phyloP scores from a whole-genome alignment of 1,140 invertebrate genomes.

The Lordiphosa collinella region DNA sequence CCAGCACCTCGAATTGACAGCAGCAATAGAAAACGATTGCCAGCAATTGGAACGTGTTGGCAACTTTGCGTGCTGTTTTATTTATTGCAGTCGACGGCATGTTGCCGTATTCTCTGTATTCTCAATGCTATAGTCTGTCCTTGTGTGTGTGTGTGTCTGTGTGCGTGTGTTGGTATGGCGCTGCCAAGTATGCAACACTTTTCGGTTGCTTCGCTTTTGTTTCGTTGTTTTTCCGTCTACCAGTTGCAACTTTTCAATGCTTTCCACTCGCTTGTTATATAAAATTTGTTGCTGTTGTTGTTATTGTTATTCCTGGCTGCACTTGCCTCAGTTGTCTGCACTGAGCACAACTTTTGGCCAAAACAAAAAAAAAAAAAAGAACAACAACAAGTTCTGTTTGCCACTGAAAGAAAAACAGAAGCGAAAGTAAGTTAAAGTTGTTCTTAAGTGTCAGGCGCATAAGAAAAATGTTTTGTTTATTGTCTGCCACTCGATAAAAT shows the following conservation, averaged over 20 bases:
- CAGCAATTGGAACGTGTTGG: constrained; percentile 59
- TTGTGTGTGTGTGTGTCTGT: constrained; percentile 9
- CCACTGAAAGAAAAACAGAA: constrained; percentile 52
- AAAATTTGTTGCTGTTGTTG: constrained; percentile 13
- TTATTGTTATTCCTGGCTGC: constrained; percentile 6
- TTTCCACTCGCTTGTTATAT: constrained; percentile 10
- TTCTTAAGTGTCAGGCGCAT: constrained; percentile 34
- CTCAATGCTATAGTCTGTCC: constrained; percentile 1
- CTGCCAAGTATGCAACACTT: constrained; percentile 53
- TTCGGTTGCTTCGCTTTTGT: constrained; percentile 13
- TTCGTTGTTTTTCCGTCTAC: constrained; percentile 15
- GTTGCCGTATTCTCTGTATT: constrained; percentile 28
- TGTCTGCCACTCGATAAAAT: constrained; percentile 27
- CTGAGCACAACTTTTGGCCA: constrained; percentile 28
- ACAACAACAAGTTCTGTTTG: not conserved
- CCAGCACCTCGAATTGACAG: constrained; percentile 52
- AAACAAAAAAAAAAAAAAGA: constrained; percentile 1
- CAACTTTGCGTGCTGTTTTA: constrained; percentile 51
- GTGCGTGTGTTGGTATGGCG: constrained; percentile 20
- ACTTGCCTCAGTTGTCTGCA: constrained; percentile 2
- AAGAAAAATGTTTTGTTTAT: constrained; percentile 29
- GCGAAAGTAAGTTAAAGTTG: constrained; percentile 55
- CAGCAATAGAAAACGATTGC: constrained; percentile 56
- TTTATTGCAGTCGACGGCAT: constrained; percentile 56
- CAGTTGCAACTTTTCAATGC: constrained; percentile 29